Evolutionary conservation across 2,888 invertebrate genomes (phyloP), one percentile per base, ranked within the genome.

Genomic region (Chalcosyrphus nemorum): DNA sequence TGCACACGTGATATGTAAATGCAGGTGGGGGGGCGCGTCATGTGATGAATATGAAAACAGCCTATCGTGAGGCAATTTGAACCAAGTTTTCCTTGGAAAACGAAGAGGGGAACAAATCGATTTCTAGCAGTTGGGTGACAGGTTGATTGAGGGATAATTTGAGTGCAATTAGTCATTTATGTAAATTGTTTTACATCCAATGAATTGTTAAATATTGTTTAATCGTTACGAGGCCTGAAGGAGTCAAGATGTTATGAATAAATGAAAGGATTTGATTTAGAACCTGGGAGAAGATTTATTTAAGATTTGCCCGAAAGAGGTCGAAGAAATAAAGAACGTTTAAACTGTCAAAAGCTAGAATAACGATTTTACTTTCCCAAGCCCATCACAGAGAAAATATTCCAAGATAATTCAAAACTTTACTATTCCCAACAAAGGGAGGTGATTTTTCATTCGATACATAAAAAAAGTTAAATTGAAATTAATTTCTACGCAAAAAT

Each of bases 91-190:
- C 11, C 9, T 19, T 38, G 21, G 17, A 43, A 19, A 4, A 29
- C 7, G n/a, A 29, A 11, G 32, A 11, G 15, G 47, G 32, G 4
- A 6, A 5, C n/a, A 21, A 47, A 61, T 61, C 47, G 52, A 63
- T 71, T 70, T 66, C 21, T 29, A 50, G 13, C 19, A 56, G 38
- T 11, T 32, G 52, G 32, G 7, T 32, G 9, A n/a, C 11, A 15
- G 32, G 35, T 21, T 54, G 80, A 80, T 68, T 74, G 68, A 74
- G 61, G 65, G 61, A 68, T 74, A 80, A 54, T 61, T 52, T 45
- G 29, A 80, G 80, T 74, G 80, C 72, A 80, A 66, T 72, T 72
- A 72, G 72, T 72, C 66, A 72, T 54, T 66, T 70, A 70, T 19
- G 13, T 45, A 38, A 68, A 52, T 61, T 32, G 59, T 59, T 57